Evolutionary conservation across 2,888 invertebrate genomes (phyloP).

Genomic region (Athalia rosae): DNA sequence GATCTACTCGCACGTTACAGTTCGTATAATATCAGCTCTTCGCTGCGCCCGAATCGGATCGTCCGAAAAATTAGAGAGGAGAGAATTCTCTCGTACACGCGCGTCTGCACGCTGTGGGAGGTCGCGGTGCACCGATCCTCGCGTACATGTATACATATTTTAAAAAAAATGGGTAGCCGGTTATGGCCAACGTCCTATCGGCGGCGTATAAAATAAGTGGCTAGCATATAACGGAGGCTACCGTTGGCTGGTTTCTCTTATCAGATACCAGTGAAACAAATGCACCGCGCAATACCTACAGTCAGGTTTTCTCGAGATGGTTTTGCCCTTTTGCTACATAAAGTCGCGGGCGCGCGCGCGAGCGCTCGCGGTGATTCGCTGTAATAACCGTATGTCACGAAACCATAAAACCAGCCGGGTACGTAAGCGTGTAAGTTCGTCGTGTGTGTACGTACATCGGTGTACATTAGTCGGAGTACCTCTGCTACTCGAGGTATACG

Average conservation of each 20-base stretch:
- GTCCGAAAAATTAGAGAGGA: too few relatives aligned
- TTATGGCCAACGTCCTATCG: too few relatives aligned
- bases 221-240: neutral
- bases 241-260: neutral
- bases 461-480: neutral
- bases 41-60: too few relatives aligned
- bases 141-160: too few relatives aligned
- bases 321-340: conserved; percentile 25
- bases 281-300: neutral
- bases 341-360: neutral
- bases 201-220: too few relatives aligned
- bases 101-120: too few relatives aligned
- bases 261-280: conserved; percentile 10
- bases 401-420: conserved; percentile 31
- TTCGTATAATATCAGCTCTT: too few relatives aligned
- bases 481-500: neutral
- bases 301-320: neutral
- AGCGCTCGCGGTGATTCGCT: conserved; percentile 8
- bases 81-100: too few relatives aligned
- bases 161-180: too few relatives aligned
- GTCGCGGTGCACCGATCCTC: too few relatives aligned
- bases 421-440: too few relatives aligned
- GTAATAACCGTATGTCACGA: conserved; percentile 42
- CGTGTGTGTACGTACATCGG: neutral
- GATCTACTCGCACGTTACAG: too few relatives aligned